A percentile compares a stretch with the other conserved stretches of the same genome.
These are phyloP conservation scores for Plebejus melissa DNA, from an alignment of 2,888 invertebrate species.

Conservation along the genomic window DNA sequence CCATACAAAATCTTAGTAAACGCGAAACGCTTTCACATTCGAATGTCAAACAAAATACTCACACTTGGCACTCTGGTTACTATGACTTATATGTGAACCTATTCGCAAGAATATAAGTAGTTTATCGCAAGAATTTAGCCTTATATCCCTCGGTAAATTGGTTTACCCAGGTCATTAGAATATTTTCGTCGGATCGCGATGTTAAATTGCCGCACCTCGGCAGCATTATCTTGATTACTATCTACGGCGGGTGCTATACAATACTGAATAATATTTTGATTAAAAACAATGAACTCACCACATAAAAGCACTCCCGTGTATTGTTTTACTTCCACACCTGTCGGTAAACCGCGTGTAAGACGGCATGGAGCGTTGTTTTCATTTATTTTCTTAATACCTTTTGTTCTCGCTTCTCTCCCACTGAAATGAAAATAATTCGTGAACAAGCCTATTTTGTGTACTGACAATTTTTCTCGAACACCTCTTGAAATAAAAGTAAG, in stretches of 20 bases:
- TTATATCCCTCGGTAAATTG: neutral
- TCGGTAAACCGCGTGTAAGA: constrained; percentile 33
- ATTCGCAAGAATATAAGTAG: neutral
- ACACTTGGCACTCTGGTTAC: too few species aligned
- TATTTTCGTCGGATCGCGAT: constrained; percentile 7
- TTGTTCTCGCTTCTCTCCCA: constrained; percentile 8
- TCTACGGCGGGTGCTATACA: constrained; percentile 2
- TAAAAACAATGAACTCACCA: constrained; percentile 47
- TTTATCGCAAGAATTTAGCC: neutral
- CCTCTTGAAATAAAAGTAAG: neutral
- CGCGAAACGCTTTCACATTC: too few species aligned
- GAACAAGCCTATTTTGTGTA: neutral
- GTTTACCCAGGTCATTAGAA: constrained; percentile 21
- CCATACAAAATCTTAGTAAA: too few species aligned
- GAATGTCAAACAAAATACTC: too few species aligned
- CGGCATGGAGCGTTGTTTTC: constrained; percentile 44
- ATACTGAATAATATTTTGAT: constrained; percentile 7
- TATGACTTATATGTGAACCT: neutral
- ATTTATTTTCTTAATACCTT: constrained; percentile 37
- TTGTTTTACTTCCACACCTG: constrained; percentile 53
- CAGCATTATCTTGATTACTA: constrained; percentile 19
- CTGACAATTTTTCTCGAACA: neutral
- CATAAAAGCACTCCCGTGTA: constrained; percentile 58
- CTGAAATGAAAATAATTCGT: constrained; percentile 16
- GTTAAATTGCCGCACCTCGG: constrained; percentile 12